phyloP scores from a whole-genome alignment of 2,113 vertebrate genomes.

The Centropus bengalensis region DNA sequence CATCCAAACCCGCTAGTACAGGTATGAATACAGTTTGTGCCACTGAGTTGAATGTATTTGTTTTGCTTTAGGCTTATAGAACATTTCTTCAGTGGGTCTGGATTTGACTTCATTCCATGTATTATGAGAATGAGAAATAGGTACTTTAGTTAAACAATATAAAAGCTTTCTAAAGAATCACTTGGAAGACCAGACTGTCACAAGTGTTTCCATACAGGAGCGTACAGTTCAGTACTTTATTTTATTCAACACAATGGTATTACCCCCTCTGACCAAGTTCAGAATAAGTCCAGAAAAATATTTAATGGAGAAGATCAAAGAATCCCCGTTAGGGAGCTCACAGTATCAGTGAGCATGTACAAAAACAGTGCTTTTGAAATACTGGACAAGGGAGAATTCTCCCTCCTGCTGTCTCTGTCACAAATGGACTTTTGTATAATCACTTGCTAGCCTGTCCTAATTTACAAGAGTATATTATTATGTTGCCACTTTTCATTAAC shows the following conservation, averaged over 20 bases:
- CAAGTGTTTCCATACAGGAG: not conserved
- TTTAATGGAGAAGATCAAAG: conserved; percentile 73
- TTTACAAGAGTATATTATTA: conserved; percentile 64
- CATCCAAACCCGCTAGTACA: conserved; percentile 88
- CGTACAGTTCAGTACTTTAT: not conserved
- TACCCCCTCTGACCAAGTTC: conserved; percentile 44
- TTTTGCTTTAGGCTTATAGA: not conserved
- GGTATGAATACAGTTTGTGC: conserved; percentile 69
- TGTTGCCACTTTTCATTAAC: conserved; percentile 65
- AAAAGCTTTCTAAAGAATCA: conserved; percentile 42
- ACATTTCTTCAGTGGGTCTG: not conserved
- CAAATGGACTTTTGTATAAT: conserved; percentile 73
- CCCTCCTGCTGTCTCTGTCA: conserved; percentile 63
- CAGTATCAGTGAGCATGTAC: conserved; percentile 37
- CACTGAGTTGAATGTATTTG: not conserved
- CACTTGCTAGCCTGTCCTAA: conserved; percentile 64
- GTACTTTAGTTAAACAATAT: conserved; percentile 11
- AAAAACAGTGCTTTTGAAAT: conserved; percentile 68
- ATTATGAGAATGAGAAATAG: conserved; percentile 19
- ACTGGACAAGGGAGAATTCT: conserved; percentile 60
- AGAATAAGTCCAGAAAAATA: conserved; percentile 48
- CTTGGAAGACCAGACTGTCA: conserved; percentile 20
- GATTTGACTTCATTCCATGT: not conserved
- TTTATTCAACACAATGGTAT: conserved; percentile 36
- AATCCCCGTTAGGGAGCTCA: conserved; percentile 34